Conservation (phyloP, 2,888 invertebrate genomes). For the Apantesis nais region DNA sequence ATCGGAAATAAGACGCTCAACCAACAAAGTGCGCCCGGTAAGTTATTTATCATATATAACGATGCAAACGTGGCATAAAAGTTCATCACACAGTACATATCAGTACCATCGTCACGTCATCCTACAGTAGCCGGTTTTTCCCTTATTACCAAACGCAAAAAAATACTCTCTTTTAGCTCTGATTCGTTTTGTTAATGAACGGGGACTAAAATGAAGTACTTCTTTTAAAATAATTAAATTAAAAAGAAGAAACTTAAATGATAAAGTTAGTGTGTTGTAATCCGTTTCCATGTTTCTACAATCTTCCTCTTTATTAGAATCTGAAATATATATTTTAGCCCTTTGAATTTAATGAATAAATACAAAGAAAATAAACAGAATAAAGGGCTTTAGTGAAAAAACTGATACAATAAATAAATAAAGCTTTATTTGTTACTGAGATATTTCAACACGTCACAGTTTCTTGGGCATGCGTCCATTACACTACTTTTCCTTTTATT, state of each 20-base stretch:
- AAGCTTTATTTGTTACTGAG: neutral
- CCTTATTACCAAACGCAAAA: neutral
- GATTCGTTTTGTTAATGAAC: too few species aligned
- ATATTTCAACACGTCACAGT: neutral
- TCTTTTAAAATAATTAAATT: neutral
- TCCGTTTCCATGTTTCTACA: neutral
- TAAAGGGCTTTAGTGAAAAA: neutral
- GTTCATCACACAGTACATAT: too few species aligned
- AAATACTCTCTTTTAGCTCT: neutral
- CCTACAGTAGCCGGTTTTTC: neutral
- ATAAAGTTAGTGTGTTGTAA: neutral
- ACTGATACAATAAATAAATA: neutral
- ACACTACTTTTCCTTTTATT: neutral
- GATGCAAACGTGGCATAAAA: neutral
- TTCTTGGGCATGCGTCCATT: neutral
- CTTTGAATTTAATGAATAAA: too few species aligned
- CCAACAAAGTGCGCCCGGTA: neutral
- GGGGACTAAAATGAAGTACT: neutral
- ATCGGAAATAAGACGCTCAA: neutral
- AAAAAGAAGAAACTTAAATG: neutral
- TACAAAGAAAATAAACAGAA: neutral
- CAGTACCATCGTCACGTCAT: too few species aligned
- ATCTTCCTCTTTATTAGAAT: too few species aligned
- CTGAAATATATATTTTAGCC: too few species aligned
- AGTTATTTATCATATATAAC: neutral